Evolutionary conservation across 2,113 vertebrate species (phyloP), one percentile per base, ranked within the genome.

Genomic region (Rhombomys opimus): DNA sequence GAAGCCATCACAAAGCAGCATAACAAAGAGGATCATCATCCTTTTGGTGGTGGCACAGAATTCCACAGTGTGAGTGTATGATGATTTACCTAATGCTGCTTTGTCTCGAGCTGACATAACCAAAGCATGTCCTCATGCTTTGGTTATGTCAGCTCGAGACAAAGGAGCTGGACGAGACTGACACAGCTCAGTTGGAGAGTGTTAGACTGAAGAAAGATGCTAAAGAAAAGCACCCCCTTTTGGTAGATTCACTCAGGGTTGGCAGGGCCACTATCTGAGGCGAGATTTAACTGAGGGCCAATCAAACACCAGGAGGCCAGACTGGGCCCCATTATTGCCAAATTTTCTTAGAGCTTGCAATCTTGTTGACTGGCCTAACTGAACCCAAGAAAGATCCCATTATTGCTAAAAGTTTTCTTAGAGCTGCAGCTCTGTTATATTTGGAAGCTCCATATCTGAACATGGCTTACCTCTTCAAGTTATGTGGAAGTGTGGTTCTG

Each of bases 371-470:
- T 50, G 75, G 23, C 75, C 75, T 50, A 27, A 27, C 23, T 27
- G 23, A 77, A 77, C 75, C 75, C 50, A 12, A 41, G 73, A 75
- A 41, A 8, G 38, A 75, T 75, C 72, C n/a, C n/a, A 23, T 20
- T 41, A 22, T 41, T 75, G n/a, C n/a, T 22, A 41, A 41, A 41
- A 9, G 38, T 46, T 46, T 76, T 76, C 73, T 46, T 46, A 46
- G 4, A 35, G 9, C 22, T 76, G 73, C 38, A 46, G 46, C 30
- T 86, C 12, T 22, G 38, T 27, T 61, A 20, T 68, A 50, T 80
- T 77, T 73, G 85, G 59, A 97, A 78, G 85, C 57, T 57, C 82
- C 10, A 68, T 78, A 93, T 97, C 68, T 94, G 84, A 61, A 95
- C 91, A 82, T 78, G 89, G 68, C 12, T 7, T 35, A 2, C 12